Evolutionary conservation across 2,797 vertebrate genomes (phyloP).

Genomic region (Perdix hodgsoniae): DNA sequence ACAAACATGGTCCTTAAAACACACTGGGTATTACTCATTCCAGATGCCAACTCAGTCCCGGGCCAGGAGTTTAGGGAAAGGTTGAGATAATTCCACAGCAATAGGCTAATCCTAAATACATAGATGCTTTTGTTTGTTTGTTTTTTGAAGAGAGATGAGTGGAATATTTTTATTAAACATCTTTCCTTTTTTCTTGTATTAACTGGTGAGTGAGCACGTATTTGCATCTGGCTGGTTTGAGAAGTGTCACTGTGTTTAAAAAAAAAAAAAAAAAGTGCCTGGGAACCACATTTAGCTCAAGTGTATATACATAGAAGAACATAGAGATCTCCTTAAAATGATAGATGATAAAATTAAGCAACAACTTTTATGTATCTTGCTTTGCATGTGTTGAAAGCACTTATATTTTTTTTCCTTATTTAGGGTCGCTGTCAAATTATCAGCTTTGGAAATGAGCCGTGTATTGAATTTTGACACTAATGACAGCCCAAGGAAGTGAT

Average conservation of each 20-base stretch:
- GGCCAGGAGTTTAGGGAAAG: background rate
- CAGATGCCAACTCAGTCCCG: background rate
- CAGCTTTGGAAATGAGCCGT: background rate
- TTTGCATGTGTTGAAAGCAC: background rate
- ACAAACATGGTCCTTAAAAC: background rate
- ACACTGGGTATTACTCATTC: background rate
- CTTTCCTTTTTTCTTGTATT: background rate
- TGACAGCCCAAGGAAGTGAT: background rate
- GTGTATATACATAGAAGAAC: background rate
- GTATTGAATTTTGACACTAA: constrained; percentile 8
- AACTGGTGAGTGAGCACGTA: background rate
- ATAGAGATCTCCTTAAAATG: constrained; percentile 19
- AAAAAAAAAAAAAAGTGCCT: constrained; percentile 9
- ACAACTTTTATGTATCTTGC: background rate
- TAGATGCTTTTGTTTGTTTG: no score
- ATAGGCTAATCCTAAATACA: background rate
- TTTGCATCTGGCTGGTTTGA: background rate
- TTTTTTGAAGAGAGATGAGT: background rate
- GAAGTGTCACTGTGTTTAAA: background rate
- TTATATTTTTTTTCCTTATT: constrained; percentile 37
- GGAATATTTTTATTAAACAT: background rate
- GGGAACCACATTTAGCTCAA: constrained; percentile 22
- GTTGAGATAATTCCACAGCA: background rate
- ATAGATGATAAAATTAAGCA: background rate
- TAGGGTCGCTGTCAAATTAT: background rate